These are phyloP conservation scores for Silurus aristotelis DNA, from an alignment of 2,797 vertebrate genomes.

Conservation along the genomic window DNA sequence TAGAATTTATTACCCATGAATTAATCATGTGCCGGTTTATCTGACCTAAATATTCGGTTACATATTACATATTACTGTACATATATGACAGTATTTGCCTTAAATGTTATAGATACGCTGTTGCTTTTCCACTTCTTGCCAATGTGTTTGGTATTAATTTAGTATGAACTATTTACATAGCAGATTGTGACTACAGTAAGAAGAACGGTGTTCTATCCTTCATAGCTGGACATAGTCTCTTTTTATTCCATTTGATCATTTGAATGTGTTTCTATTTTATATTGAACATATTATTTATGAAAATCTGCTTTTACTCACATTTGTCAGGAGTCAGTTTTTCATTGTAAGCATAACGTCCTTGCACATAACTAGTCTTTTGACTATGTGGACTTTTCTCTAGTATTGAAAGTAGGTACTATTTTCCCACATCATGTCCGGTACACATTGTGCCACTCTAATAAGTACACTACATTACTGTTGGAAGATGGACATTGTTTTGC, in stretches of 20 bases:
- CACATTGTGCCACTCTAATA: too few relatives aligned
- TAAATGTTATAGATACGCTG: too few relatives aligned
- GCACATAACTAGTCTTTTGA: neutral
- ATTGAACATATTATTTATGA: neutral
- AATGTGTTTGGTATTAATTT: neutral
- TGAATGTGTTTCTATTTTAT: neutral
- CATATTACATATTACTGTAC: neutral
- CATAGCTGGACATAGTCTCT: neutral
- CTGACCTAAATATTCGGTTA: neutral
- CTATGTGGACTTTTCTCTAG: neutral
- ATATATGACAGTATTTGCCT: neutral
- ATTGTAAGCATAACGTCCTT: neutral
- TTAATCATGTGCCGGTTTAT: neutral
- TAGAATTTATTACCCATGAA: neutral
- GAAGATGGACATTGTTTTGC: neutral
- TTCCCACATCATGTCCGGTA: neutral
- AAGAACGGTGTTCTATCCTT: neutral
- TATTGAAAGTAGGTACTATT: neutral
- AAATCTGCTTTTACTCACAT: neutral
- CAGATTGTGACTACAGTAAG: neutral
- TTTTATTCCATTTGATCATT: neutral
- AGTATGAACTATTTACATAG: neutral
- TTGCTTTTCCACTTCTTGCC: neutral
- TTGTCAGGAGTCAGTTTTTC: neutral
- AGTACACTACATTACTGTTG: neutral